Conservation (phyloP, 2,888 invertebrate species). For the Scaptomyza polygonia region DNA sequence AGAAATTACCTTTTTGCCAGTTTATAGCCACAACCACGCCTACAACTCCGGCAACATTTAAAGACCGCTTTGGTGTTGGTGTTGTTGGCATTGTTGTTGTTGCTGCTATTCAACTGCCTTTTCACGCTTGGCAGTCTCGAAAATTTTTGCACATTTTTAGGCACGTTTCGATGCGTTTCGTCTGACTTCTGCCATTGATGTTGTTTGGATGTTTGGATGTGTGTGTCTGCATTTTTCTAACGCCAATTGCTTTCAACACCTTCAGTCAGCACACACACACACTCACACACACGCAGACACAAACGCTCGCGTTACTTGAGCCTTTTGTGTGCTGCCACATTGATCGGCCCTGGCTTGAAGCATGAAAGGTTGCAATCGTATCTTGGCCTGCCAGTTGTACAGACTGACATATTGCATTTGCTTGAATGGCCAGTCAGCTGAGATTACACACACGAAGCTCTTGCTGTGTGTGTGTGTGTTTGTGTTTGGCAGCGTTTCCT, state of each 20-base stretch:
- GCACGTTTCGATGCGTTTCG: constrained; percentile 69
- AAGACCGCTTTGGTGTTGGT: constrained; percentile 20
- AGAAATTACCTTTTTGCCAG: constrained; percentile 70
- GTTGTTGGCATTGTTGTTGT: constrained; percentile 20
- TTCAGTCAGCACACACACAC: constrained; percentile 37
- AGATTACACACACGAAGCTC: constrained; percentile 61
- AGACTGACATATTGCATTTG: constrained; percentile 77
- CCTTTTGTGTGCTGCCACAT: constrained; percentile 59
- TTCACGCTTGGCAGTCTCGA: constrained; percentile 69
- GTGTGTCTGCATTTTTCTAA: constrained; percentile 59
- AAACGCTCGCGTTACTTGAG: constrained; percentile 28
- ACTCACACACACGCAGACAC: constrained; percentile 2
- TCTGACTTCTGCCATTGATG: constrained; percentile 30
- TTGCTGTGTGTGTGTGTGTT: constrained; percentile 16
- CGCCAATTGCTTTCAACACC: constrained; percentile 77
- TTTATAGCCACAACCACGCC: constrained; percentile 59
- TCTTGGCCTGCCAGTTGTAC: constrained; percentile 66
- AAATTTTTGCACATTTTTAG: constrained; percentile 72
- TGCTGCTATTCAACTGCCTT: constrained; percentile 58
- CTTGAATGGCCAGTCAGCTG: constrained; percentile 74
- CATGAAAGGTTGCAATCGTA: constrained; percentile 58
- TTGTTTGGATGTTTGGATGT: constrained; percentile 21
- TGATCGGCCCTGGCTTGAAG: constrained; percentile 47
- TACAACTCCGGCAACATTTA: constrained; percentile 34
- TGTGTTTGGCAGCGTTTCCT: constrained; percentile 52